Evolutionary conservation across 2,888 invertebrate genomes (phyloP), one percentile per base, ranked within the genome.

Genomic region (Pseudanteris insignis): DNA sequence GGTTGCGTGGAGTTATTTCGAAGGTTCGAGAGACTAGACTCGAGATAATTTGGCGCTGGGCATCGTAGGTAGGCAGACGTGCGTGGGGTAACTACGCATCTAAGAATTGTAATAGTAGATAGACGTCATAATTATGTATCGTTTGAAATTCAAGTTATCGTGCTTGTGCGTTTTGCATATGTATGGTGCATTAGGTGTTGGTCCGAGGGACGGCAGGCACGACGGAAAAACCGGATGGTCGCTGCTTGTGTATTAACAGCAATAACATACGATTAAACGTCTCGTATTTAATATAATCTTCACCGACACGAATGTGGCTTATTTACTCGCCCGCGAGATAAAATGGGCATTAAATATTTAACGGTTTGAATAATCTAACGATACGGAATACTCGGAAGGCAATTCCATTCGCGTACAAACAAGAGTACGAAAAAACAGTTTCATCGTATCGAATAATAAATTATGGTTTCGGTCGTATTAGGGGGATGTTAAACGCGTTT

Each of bases 61-160:
- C 15, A 36, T 26, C 34, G 46, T 46, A 36, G 46, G 46, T 7
- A 8, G 44, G 32, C 6, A 6, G 4, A 6, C 8, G 25, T 46
- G 46, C 46, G 46, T 46, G 47, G 47, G 47, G 47, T 36, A 12
- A 47, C 47, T 21, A 10, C 12, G 34, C 46, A 12, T 36, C 12
- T 26, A 10, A 34, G 18, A 24, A 12, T 12, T 12, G 36, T 46
- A 47, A 47, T 26, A 24, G 36, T 24, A 29, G 29, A 36, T 29
- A 18, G 21, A 47, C 24, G 37, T 47, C 36, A 36, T 47, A 47
- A 47, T 47, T 47, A 47, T 47, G 37, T 36, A 47, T 37, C 36
- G 37, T 30, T 36, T 29, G 29, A 30, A 37, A 37, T 26, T 15
- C 18, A 11, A 34, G 18, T 18, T 18, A 6, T 18, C 18, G 18